Conservation (phyloP, 2,797 vertebrate genomes). For the Psittacula derbiana region DNA sequence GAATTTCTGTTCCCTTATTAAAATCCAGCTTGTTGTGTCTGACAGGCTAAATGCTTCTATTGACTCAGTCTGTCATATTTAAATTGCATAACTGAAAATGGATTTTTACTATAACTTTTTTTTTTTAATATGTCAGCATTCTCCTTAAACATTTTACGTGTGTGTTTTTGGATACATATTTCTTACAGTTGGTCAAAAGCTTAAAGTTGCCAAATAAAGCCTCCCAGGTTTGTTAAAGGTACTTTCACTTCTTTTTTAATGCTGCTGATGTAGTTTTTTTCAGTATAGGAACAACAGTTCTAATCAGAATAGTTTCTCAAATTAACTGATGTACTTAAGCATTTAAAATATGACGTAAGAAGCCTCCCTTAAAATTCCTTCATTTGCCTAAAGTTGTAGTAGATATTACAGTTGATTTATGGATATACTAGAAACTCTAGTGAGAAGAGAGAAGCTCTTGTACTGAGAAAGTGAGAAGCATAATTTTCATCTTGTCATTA, state of each 20-base stretch:
- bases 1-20: constrained; percentile 23
- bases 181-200: background rate
- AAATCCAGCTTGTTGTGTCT: constrained; percentile 16
- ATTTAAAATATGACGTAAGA: background rate
- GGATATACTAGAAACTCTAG: background rate
- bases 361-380: background rate
- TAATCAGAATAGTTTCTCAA: background rate
- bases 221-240: background rate
- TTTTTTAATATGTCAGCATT: constrained; percentile 21
- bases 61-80: constrained; percentile 50
- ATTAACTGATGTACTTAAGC: background rate
- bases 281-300: background rate
- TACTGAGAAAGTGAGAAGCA: background rate
- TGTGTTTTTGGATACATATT: background rate
- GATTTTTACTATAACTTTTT: constrained; percentile 44
- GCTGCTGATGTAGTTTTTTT: background rate
- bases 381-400: background rate
- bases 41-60: constrained; percentile 25
- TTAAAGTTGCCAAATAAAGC: background rate
- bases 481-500: background rate
- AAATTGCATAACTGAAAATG: constrained; percentile 50
- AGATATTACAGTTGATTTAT: background rate
- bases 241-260: background rate
- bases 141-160: background rate
- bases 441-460: background rate